Percentiles rank a stretch among this genome's conserved stretches.
These are phyloP conservation scores for Gouania willdenowi DNA, from an alignment of 2,797 vertebrate species.

Conservation along the genomic window DNA sequence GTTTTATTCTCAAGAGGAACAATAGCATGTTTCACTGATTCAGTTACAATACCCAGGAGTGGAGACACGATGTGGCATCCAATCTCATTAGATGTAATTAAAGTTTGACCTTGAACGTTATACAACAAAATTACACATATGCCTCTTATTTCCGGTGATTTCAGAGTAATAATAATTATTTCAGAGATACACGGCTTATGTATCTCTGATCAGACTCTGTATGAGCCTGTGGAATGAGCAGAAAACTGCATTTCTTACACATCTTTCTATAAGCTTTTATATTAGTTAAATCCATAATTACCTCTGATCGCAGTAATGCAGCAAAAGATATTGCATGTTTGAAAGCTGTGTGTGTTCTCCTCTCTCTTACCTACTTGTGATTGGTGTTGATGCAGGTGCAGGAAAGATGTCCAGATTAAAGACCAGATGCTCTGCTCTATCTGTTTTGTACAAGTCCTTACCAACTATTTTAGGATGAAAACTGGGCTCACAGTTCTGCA, in stretches of 20 bases:
- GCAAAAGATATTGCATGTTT: background rate
- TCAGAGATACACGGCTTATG: constrained; percentile 20
- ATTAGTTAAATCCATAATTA: constrained; percentile 1
- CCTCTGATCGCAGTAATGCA: constrained; percentile 1
- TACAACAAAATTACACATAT: constrained; percentile 1
- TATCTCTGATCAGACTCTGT: constrained; percentile 39
- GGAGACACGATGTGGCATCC: background rate
- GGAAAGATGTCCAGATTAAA: constrained; percentile 23
- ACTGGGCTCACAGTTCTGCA: constrained; percentile 13
- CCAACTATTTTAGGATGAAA: constrained; percentile 47
- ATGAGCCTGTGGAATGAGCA: constrained; percentile 10
- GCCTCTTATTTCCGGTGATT: constrained; percentile 5
- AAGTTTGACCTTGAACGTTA: constrained; percentile 51
- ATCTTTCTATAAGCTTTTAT: background rate
- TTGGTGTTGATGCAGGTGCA: background rate
- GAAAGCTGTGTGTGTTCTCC: background rate
- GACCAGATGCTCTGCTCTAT: constrained; percentile 14
- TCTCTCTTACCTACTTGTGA: constrained; percentile 37
- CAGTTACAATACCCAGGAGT: constrained; percentile 15
- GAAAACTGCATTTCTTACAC: constrained; percentile 8
- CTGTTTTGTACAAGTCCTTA: constrained; percentile 42
- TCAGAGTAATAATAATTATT: constrained; percentile 44
- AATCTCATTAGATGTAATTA: constrained; percentile 37
- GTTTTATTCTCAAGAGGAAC: constrained; percentile 4
- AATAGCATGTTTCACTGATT: constrained; percentile 7